Evolutionary conservation across 2,113 vertebrate genomes (phyloP), one percentile per base, ranked within the genome.

Genomic region (Salvelinus namaycush): DNA sequence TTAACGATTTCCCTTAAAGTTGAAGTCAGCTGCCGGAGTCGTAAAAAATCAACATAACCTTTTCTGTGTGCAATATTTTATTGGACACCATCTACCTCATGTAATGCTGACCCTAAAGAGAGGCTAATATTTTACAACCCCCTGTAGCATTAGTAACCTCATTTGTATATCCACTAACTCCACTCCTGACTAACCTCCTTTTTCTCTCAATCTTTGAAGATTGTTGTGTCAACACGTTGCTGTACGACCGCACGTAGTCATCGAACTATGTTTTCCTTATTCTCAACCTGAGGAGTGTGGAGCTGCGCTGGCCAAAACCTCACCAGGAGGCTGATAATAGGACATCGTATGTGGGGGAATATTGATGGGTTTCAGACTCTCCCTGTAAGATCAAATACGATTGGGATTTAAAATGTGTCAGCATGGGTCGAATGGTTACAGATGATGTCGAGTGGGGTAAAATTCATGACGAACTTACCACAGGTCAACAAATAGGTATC

Each of bases 1-100:
- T 90, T 91, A 89, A 91, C 79, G 83, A 83, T 90, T 92, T 90
- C 87, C 89, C 73, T 49, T 80, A 88, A 88, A 81, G 79, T 87
- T 87, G 86, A 89, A 89, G 85, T 88, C 24, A 73, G 85, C 76
- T 78, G 68, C 80, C n/a, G 4, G 29, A 57, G 73, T 85, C 81
- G 4, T 88, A 79, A 88, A 91, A 70, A 22, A 16, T 22, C 7
- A 74, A 70, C 80, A 79, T 77, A 80, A 88, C 70, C 79, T 75
- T 72, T 65, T 78, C 81, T 60, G 73, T 84, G 85, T 77, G 11
- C 20, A 84, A 71, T 64, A n/a, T 86, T 82, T 88, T 87, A 83
- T 85, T 84, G 85, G 70, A 76, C 83, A 72, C 9, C 74, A 70
- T 68, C 11, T 60, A 72, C 76, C 48, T 84, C 80, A 48, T 85